A percentile compares a stretch with the other conserved stretches of the same genome.
Conservation (phyloP, 1,140 invertebrate species). For the Hycleus cichorii region DNA sequence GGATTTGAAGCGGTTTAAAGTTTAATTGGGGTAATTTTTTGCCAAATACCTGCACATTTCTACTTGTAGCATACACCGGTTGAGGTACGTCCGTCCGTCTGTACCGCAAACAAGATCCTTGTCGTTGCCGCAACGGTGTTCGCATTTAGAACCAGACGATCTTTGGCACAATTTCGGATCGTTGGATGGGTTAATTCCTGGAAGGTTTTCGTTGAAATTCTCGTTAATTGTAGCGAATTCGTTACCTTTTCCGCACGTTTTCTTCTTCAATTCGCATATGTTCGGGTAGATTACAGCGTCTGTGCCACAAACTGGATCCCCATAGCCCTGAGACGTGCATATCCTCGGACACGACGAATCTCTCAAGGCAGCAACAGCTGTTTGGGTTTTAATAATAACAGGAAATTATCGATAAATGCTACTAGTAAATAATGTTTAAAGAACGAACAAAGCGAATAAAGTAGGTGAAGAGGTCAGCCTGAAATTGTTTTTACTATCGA, state of each 20-base stretch:
- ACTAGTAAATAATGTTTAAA: no score
- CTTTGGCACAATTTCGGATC: constrained; percentile 51
- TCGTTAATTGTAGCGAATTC: not conserved
- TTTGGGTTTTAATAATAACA: not conserved
- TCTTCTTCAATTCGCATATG: constrained; percentile 85
- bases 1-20: constrained; percentile 16
- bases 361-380: constrained; percentile 48
- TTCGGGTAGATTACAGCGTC: constrained; percentile 83
- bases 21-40: not conserved
- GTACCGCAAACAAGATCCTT: constrained; percentile 85
- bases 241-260: constrained; percentile 81
- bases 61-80: constrained; percentile 83
- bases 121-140: constrained; percentile 67
- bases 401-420: no score
- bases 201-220: constrained; percentile 6
- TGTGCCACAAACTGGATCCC: constrained; percentile 79
- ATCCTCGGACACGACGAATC: constrained; percentile 67
- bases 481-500: constrained; percentile 8
- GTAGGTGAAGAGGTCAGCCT: constrained; percentile 10
- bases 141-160: constrained; percentile 69
- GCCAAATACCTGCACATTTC: constrained; percentile 65
- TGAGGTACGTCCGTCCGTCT: constrained; percentile 82
- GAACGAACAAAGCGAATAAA: not conserved
- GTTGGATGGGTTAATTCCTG: constrained; percentile 32
- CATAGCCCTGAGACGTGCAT: constrained; percentile 61